phyloP scores from a whole-genome alignment of 1,140 invertebrate genomes.

The Caenorhabditis latens region DNA sequence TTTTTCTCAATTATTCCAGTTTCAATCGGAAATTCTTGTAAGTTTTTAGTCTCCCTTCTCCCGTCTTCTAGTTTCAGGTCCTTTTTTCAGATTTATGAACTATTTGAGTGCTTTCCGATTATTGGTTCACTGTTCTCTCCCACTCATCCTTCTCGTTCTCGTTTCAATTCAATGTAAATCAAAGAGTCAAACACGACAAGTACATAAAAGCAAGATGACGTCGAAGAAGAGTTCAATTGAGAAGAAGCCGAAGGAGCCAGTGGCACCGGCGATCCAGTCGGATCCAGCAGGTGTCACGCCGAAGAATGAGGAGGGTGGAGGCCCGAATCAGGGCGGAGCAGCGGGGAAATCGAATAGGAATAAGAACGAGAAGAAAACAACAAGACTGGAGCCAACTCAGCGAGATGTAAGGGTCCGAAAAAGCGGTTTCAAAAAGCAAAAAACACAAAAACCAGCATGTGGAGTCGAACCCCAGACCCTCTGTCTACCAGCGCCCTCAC shows the following conservation, averaged over 20 bases:
- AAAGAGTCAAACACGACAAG: not conserved
- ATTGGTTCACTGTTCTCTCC: not conserved
- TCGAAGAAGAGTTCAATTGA: not conserved
- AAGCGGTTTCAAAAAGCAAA: too few relatives aligned
- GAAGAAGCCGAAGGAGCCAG: not conserved
- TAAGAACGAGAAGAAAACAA: too few relatives aligned
- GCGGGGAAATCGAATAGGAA: too few relatives aligned
- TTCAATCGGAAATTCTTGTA: slow-evolving; percentile 7
- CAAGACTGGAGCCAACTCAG: too few relatives aligned
- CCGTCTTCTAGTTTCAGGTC: not conserved
- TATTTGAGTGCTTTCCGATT: not conserved
- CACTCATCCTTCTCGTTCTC: not conserved
- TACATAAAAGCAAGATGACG: not conserved
- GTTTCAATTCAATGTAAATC: not conserved
- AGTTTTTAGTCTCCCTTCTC: not conserved
- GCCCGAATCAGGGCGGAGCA: too few relatives aligned
- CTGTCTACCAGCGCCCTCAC: too few relatives aligned
- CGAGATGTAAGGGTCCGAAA: too few relatives aligned
- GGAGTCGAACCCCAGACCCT: too few relatives aligned
- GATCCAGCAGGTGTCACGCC: too few relatives aligned
- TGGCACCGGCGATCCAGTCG: too few relatives aligned
- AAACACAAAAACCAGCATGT: too few relatives aligned
- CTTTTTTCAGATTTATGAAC: not conserved
- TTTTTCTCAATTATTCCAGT: not conserved
- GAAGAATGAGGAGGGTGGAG: too few relatives aligned